phyloP scores from a whole-genome alignment of 2,113 vertebrate genomes.

The Albula goreensis region DNA sequence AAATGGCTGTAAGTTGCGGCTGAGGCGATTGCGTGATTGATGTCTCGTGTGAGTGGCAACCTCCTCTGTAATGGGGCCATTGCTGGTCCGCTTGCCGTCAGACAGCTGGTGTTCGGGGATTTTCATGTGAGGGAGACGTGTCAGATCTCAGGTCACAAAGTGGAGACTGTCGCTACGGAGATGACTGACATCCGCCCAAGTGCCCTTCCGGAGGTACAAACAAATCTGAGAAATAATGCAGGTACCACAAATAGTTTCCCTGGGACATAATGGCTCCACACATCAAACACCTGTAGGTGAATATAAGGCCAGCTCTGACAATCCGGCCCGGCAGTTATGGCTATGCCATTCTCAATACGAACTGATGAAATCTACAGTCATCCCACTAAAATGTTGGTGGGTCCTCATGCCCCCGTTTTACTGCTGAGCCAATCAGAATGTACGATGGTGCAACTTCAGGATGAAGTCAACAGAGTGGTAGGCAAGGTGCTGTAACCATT shows the following conservation, averaged over 20 bases:
- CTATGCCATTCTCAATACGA: neutral
- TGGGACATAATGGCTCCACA: neutral
- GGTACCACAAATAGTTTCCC: neutral
- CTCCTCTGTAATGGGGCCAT: conserved; percentile 61
- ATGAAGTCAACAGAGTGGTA: neutral
- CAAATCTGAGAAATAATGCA: conserved; percentile 3
- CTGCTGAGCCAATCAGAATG: no score
- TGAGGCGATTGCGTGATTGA: conserved; percentile 58
- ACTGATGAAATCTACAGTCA: no score
- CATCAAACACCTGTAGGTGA: neutral
- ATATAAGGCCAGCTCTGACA: neutral
- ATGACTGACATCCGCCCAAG: conserved; percentile 8
- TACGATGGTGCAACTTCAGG: neutral
- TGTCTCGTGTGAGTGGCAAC: conserved; percentile 64
- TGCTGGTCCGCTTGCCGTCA: conserved; percentile 42
- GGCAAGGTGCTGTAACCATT: neutral
- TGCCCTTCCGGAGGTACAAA: neutral
- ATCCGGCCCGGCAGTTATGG: neutral
- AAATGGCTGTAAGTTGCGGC: conserved; percentile 56
- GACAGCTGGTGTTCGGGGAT: conserved; percentile 43
- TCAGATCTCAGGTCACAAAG: conserved; percentile 9
- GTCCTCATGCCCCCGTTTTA: no score
- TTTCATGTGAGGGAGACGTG: conserved; percentile 30
- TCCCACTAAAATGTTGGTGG: no score
- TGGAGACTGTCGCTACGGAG: conserved; percentile 5